Evolutionary conservation across 2,888 invertebrate genomes (phyloP).

Genomic region (Anodontia alba): DNA sequence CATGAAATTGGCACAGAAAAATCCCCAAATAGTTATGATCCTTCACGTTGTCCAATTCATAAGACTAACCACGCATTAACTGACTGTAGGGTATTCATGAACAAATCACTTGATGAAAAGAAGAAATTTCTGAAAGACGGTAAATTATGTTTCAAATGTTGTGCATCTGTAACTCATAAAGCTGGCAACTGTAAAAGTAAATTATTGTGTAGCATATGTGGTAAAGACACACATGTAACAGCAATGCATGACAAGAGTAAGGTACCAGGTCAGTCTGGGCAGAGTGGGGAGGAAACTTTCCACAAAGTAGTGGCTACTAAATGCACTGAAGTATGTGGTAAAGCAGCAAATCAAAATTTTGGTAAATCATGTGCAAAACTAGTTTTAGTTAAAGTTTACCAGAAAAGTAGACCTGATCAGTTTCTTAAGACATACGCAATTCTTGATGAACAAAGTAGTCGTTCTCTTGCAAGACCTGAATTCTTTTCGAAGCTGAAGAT

Average conservation of each 20-base stretch:
- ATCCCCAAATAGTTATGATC: neutral
- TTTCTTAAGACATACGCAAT: constrained; percentile 25
- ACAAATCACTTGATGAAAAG: constrained; percentile 17
- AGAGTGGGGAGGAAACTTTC: constrained; percentile 25
- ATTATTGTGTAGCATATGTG: constrained; percentile 11
- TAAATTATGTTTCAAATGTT: constrained; percentile 36
- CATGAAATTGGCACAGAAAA: neutral
- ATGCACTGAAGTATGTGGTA: constrained; percentile 15
- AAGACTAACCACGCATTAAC: constrained; percentile 29
- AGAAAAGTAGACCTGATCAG: neutral
- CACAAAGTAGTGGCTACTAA: neutral
- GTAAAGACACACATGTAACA: constrained; percentile 9
- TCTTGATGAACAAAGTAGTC: constrained; percentile 46
- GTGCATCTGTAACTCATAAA: constrained; percentile 2
- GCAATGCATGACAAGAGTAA: neutral
- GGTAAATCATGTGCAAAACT: constrained; percentile 39
- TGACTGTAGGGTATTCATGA: constrained; percentile 28
- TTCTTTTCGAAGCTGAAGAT: constrained; percentile 20
- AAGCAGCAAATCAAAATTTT: neutral
- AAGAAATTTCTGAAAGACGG: constrained; percentile 30
- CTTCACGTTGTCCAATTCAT: constrained; percentile 29
- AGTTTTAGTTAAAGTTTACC: constrained; percentile 25
- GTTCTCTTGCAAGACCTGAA: constrained; percentile 29
- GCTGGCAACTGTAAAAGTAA: constrained; percentile 20
- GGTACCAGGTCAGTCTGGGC: neutral